Conservation (phyloP, 2,113 vertebrate genomes). For the Helogale parvula region DNA sequence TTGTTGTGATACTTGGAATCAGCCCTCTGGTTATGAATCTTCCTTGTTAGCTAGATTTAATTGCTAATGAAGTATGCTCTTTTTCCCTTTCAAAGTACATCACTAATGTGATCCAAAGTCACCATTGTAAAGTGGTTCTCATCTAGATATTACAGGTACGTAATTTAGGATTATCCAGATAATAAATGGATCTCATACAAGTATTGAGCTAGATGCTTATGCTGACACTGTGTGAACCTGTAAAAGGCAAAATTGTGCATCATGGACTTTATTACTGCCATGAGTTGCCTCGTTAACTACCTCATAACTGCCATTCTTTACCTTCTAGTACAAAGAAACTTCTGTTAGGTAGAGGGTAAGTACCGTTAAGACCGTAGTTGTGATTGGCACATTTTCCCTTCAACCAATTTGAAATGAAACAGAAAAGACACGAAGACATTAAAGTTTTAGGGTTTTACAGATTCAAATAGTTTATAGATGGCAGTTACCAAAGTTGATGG, state of each 20-base stretch:
- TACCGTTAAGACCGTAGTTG: background rate
- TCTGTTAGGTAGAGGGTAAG: background rate
- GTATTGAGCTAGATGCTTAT: background rate
- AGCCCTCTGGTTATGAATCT: background rate
- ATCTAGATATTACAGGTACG: background rate
- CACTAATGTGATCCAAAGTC: background rate
- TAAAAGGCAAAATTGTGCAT: background rate
- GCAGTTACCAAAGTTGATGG: background rate
- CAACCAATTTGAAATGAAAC: background rate
- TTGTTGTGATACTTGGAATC: background rate
- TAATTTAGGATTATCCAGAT: background rate
- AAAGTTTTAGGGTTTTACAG: background rate
- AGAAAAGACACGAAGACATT: background rate
- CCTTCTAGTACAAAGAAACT: background rate
- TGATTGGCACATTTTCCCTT: background rate
- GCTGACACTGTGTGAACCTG: background rate
- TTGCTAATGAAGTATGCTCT: background rate
- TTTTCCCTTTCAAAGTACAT: background rate
- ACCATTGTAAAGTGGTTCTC: background rate
- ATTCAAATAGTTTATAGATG: background rate
- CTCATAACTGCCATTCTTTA: background rate
- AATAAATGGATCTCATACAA: background rate
- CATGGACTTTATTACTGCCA: background rate
- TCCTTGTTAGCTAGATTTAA: background rate
- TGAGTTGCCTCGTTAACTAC: background rate